A percentile compares a stretch with the other conserved stretches of the same genome.
These are phyloP conservation scores for Osmoderma eremita DNA, from an alignment of 2,888 invertebrate genomes.

Conservation along the genomic window DNA sequence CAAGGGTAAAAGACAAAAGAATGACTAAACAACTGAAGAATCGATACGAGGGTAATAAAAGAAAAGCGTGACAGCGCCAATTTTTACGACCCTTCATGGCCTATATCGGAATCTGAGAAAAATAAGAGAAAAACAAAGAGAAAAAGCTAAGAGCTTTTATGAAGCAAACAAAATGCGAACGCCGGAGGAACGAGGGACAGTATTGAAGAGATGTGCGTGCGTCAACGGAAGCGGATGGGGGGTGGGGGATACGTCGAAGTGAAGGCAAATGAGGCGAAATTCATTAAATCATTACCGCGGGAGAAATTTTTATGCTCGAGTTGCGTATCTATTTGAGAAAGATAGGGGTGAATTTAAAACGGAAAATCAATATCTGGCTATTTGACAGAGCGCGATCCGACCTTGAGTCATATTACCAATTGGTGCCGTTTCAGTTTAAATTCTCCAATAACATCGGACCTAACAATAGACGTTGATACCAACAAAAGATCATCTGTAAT, in stretches of 20 bases:
- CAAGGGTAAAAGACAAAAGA: no score
- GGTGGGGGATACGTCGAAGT: background rate
- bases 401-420: constrained; percentile 14
- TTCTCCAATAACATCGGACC: background rate
- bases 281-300: background rate
- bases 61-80: constrained; percentile 19
- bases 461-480: constrained; percentile 14
- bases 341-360: constrained; percentile 3
- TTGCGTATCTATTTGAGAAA: background rate
- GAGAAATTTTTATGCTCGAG: no score
- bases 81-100: constrained; percentile 22
- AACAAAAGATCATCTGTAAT: constrained; percentile 21
- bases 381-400: constrained; percentile 2
- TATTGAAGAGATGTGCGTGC: constrained; percentile 2
- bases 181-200: background rate
- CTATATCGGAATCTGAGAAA: constrained; percentile 11
- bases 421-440: constrained; percentile 1
- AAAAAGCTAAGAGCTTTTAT: constrained; percentile 17
- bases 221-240: background rate
- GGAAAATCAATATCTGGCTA: constrained; percentile 1
- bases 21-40: background rate
- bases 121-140: constrained; percentile 7
- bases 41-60: constrained; percentile 20
- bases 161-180: constrained; percentile 1
- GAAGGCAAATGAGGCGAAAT: background rate